phyloP scores from a whole-genome alignment of 37 sponge, comb jelly and placozoan genomes.

The Cliona cf. orientalis region DNA sequence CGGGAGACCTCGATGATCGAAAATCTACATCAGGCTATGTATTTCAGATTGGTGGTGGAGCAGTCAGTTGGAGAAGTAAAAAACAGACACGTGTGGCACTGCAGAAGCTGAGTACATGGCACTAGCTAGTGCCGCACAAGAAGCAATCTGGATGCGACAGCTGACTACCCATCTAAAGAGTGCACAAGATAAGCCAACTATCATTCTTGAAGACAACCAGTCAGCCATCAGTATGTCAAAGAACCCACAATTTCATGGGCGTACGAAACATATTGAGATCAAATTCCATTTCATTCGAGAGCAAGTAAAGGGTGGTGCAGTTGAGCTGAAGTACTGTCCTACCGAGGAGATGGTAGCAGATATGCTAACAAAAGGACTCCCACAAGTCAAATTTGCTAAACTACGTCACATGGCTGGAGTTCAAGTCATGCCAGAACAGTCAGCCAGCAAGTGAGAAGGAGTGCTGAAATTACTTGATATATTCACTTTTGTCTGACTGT shows the following conservation, averaged over 20 bases:
- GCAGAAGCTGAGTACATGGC: conserved; percentile 49
- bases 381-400: conserved; percentile 14
- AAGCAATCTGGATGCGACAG: conserved; percentile 35
- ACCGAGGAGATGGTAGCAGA: conserved; percentile 63
- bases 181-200: neutral
- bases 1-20: conserved; percentile 31
- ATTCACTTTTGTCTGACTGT: no score
- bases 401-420: conserved; percentile 39
- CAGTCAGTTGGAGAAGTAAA: conserved; percentile 40
- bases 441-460: conserved; percentile 37
- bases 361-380: conserved; percentile 50
- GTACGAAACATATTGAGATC: conserved; percentile 53
- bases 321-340: conserved; percentile 52
- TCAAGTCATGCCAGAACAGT: neutral
- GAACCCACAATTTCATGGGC: conserved; percentile 56
- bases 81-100: conserved; percentile 45
- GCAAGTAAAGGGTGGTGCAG: conserved; percentile 9
- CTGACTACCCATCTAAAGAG: conserved; percentile 18
- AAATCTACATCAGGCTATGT: conserved; percentile 53
- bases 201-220: conserved; percentile 47
- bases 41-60: conserved; percentile 37
- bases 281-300: conserved; percentile 58
- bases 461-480: conserved; percentile 35
- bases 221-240: conserved; percentile 29
- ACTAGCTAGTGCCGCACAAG: conserved; percentile 42